Percentiles rank a stretch among this genome's conserved stretches.
phyloP scores from a whole-genome alignment of 2,888 invertebrate genomes.

The Cephus spinipes region DNA sequence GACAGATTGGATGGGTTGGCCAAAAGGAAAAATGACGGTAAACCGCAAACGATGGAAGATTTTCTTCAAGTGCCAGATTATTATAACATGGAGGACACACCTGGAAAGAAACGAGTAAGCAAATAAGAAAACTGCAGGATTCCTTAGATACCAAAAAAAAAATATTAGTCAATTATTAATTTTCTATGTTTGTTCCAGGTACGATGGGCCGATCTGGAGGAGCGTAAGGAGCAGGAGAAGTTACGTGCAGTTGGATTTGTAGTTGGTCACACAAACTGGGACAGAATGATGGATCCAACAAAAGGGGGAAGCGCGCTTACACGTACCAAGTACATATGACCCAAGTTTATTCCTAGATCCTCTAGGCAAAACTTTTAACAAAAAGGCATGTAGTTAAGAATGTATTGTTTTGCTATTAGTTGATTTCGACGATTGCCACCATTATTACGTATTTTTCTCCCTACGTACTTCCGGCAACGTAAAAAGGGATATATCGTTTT shows the following conservation, averaged over 20 bases:
- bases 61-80: slow-evolving; percentile 89
- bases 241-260: slow-evolving; percentile 96
- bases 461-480: too few relatives aligned
- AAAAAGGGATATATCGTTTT: too few relatives aligned
- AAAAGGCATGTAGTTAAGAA: not conserved
- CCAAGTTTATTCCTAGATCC: slow-evolving; percentile 31
- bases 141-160: slow-evolving; percentile 41
- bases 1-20: slow-evolving; percentile 93
- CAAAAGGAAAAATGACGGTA: slow-evolving; percentile 76
- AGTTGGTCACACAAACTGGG: slow-evolving; percentile 97
- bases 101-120: slow-evolving; percentile 92
- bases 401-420: not conserved
- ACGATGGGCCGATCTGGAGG: slow-evolving; percentile 98
- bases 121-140: slow-evolving; percentile 13
- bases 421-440: too few relatives aligned
- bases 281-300: slow-evolving; percentile 92
- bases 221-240: slow-evolving; percentile 89
- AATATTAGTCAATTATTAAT: slow-evolving; percentile 2
- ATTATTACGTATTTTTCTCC: too few relatives aligned
- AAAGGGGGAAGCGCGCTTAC: slow-evolving; percentile 91
- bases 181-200: slow-evolving; percentile 73
- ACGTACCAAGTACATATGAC: slow-evolving; percentile 88
- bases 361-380: slow-evolving; percentile 32
- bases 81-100: slow-evolving; percentile 70
- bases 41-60: slow-evolving; percentile 84